A percentile compares a stretch with the other conserved stretches of the same genome.
phyloP scores from a whole-genome alignment of 2,888 invertebrate genomes.

The Idaea straminata region DNA sequence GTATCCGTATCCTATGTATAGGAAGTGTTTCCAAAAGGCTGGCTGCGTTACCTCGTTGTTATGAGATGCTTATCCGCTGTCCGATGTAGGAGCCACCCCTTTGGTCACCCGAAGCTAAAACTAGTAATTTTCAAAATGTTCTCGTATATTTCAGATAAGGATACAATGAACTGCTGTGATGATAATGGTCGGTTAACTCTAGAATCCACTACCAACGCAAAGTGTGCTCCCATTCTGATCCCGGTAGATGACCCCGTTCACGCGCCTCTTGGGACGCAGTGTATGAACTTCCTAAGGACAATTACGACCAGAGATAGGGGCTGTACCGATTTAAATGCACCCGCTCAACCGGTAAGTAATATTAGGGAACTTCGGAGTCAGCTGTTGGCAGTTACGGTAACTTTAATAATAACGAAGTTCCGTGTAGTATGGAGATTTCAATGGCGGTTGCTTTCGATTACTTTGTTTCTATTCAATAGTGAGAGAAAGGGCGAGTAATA shows the following conservation, averaged over 20 bases:
- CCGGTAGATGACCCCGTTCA: conserved; percentile 69
- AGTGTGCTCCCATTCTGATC: conserved; percentile 63
- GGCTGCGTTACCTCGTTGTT: too few relatives aligned
- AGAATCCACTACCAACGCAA: conserved; percentile 52
- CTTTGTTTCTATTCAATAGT: not conserved
- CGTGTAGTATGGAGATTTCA: not conserved
- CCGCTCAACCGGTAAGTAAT: conserved; percentile 84
- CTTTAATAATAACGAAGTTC: not conserved
- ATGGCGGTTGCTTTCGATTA: not conserved
- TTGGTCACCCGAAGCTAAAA: too few relatives aligned
- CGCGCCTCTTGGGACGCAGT: conserved; percentile 75
- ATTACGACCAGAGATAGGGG: conserved; percentile 83
- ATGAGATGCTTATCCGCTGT: too few relatives aligned
- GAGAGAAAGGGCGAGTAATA: too few relatives aligned
- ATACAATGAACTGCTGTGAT: conserved; percentile 58
- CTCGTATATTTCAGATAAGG: conserved; percentile 46
- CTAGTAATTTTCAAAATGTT: not conserved
- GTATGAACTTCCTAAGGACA: conserved; percentile 87
- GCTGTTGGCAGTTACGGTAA: conserved; percentile 2
- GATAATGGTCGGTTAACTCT: conserved; percentile 55
- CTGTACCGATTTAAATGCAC: conserved; percentile 81
- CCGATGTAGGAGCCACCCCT: too few relatives aligned
- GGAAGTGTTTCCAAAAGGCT: too few relatives aligned
- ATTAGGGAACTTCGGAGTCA: not conserved
- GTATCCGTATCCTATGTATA: too few relatives aligned